Evolutionary conservation across 2,888 invertebrate genomes (phyloP), one percentile per base, ranked within the genome.

Genomic region (Selenia dentaria): DNA sequence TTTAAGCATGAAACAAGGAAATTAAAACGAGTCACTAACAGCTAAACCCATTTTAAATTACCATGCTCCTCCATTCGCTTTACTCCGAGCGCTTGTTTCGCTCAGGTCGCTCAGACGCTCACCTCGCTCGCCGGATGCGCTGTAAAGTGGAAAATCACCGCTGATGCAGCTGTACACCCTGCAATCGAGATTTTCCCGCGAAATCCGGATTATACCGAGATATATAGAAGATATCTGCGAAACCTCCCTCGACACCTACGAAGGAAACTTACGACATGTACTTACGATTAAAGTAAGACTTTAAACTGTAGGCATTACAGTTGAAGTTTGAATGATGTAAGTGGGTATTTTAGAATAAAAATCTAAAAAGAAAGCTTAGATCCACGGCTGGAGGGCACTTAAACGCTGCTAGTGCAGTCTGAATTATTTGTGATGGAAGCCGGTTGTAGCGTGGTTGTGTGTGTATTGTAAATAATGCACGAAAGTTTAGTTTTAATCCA

Each of bases 141-240:
- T 18, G 35, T 29, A 51, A 62, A 62, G 58, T 61, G 61, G 62
- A 45, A 65, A 70, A 70, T 67, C 65, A 65, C 59, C 52, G 60
- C 46, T 58, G 65, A 64, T 67, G 70, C 69, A 72, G 64, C 64
- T 62, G 62, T 54, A 57, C 38, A 54, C 57, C 54, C 53, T 59
- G 67, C 70, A 62, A 64, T 59, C 62, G 56, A 63, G 65, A 67
- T 66, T 70, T 64, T 57, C 59, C 56, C 52, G 55, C 56, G 57
- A 57, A 59, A 55, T 52, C 37, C 42, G 61, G 61, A 68, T 70
- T 66, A 72, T 63, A 60, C 34, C 41, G 47, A 59, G 57, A 62
- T 22, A 26, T 58, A 57, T 59, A 55, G 57, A 61, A 37, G 64
- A 67, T 60, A 64, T 59, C 58, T 56, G 48, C 51, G 56, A 57